Conservation (phyloP, 2,113 vertebrate genomes). For the Psilopsiagon aurifrons region DNA sequence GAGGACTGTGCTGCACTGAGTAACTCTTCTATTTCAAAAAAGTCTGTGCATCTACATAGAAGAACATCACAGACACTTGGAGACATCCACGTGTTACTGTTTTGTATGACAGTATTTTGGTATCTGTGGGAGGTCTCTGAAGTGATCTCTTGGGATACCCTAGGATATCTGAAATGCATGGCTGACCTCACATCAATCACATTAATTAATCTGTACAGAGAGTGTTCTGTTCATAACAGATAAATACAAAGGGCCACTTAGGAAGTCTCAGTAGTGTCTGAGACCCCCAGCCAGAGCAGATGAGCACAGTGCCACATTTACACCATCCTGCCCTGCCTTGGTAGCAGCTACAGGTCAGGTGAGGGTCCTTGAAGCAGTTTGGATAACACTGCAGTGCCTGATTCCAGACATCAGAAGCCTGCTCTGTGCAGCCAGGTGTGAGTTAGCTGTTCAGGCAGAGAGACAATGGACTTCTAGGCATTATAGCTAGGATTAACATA, state of each 20-base stretch:
- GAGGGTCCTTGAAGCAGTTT: background rate
- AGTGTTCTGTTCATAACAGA: background rate
- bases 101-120: too few species aligned
- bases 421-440: background rate
- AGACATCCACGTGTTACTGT: background rate
- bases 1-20: background rate
- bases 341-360: accelerated
- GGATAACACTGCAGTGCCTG: background rate
- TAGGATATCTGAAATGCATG: background rate
- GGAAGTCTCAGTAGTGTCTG: background rate
- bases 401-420: background rate
- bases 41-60: background rate
- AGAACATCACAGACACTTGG: accelerated
- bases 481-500: background rate
- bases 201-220: background rate
- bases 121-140: accelerated
- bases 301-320: accelerated
- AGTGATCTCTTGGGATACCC: background rate
- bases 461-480: background rate
- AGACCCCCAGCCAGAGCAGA: background rate
- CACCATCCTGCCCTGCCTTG: background rate
- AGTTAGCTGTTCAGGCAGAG: too few species aligned
- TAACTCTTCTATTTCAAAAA: background rate
- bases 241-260: background rate
- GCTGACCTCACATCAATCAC: background rate